These are phyloP conservation scores for Dendronephthya gigantea DNA, from an alignment of 64 coral and sea anemone genomes.

Conservation along the genomic window DNA sequence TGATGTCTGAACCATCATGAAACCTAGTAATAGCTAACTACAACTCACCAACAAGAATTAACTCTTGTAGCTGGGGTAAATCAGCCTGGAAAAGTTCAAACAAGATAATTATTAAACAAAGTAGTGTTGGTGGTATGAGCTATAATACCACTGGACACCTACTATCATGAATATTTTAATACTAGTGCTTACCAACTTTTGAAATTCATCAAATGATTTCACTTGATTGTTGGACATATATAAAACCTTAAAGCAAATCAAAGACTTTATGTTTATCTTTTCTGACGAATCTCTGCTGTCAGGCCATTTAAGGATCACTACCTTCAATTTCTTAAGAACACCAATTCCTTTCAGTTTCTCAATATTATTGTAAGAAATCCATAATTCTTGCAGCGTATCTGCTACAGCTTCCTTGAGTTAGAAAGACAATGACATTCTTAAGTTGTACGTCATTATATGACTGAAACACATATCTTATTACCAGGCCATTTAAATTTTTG, in stretches of 20 bases:
- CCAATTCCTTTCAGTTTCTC: slow-evolving; percentile 94
- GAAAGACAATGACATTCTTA: neutral
- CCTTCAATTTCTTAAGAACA: slow-evolving; percentile 89
- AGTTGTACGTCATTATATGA: neutral
- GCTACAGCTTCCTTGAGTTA: slow-evolving; percentile 73
- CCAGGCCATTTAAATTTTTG: slow-evolving; percentile 94
- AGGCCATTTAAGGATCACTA: neutral
- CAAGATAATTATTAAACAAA: neutral
- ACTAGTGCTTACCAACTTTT: slow-evolving; percentile 51
- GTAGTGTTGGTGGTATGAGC: neutral
- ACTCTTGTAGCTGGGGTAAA: slow-evolving; percentile 54
- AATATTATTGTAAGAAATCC: slow-evolving; percentile 93
- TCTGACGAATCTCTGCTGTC: neutral
- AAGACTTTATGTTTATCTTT: neutral
- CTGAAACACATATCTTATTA: slow-evolving; percentile 17
- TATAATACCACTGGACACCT: neutral
- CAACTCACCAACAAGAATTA: slow-evolving; percentile 83
- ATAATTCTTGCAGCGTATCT: slow-evolving; percentile 74
- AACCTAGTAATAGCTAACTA: no score
- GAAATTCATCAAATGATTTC: slow-evolving; percentile 92
- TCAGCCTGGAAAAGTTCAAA: slow-evolving; percentile 48
- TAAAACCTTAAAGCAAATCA: slow-evolving; percentile 48
- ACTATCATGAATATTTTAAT: neutral
- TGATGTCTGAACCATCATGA: no score
- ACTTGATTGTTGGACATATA: slow-evolving; percentile 99